phyloP scores from a whole-genome alignment of 2,888 invertebrate species.

The Merodon equestris region DNA sequence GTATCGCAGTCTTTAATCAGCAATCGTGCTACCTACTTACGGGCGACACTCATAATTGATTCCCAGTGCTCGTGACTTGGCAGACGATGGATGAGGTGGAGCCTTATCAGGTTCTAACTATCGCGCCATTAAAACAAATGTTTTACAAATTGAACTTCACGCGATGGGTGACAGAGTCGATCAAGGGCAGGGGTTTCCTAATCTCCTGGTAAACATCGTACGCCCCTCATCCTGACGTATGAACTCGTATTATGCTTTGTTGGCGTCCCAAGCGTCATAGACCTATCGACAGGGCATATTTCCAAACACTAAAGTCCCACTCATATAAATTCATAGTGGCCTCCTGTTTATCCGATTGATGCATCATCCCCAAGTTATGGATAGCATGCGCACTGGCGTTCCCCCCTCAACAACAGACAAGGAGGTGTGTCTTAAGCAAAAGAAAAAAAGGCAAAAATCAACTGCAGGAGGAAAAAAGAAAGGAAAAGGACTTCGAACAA shows the following conservation, averaged over 20 bases:
- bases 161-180: constrained; percentile 71
- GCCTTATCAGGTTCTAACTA: constrained; percentile 44
- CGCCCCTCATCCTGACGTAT: neutral
- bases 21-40: constrained; percentile 51
- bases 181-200: constrained; percentile 11
- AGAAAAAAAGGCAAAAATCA: constrained; percentile 3
- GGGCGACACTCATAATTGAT: constrained; percentile 55
- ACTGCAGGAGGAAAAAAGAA: too few species aligned
- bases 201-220: neutral
- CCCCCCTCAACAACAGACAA: constrained; percentile 34
- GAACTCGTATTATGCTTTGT: neutral
- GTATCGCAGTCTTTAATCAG: constrained; percentile 58
- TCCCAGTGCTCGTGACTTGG: constrained; percentile 41
- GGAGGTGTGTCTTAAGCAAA: constrained; percentile 42
- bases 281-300: constrained; percentile 22
- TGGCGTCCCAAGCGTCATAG: neutral
- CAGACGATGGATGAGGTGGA: constrained; percentile 4
- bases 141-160: constrained; percentile 76
- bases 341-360: constrained; percentile 11
- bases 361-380: constrained; percentile 23
- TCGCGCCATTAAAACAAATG: constrained; percentile 69
- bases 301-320: constrained; percentile 28
- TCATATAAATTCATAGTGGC: constrained; percentile 17
- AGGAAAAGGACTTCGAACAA: too few species aligned
- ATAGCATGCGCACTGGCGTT: constrained; percentile 57